These are phyloP conservation scores for Pangasianodon gigas DNA, from an alignment of 2,113 vertebrate species.

Conservation along the genomic window DNA sequence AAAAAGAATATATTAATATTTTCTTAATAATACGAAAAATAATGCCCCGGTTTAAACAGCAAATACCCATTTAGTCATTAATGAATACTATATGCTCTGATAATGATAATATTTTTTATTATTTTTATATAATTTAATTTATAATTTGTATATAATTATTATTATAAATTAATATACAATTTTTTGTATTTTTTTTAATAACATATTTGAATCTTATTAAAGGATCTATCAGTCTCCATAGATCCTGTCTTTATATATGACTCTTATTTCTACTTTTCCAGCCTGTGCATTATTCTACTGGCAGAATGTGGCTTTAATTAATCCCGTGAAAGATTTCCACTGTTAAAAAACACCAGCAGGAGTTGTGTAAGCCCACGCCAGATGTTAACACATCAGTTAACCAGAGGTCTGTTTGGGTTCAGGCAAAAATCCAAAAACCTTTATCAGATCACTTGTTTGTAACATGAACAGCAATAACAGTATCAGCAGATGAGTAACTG, in stretches of 20 bases:
- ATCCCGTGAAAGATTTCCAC: background rate
- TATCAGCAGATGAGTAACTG: background rate
- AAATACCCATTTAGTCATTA: too few relatives aligned
- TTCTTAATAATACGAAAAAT: background rate
- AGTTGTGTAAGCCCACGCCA: background rate
- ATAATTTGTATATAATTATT: too few relatives aligned
- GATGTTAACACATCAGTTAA: slow-evolving; percentile 31
- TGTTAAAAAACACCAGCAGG: background rate
- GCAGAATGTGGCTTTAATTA: slow-evolving; percentile 1
- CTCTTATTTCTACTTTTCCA: background rate
- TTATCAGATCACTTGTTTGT: slow-evolving; percentile 2
- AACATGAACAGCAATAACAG: slow-evolving; percentile 5
- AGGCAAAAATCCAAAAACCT: slow-evolving; percentile 10
- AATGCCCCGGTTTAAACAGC: too few relatives aligned
- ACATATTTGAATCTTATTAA: background rate
- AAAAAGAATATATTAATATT: background rate
- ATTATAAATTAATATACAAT: too few relatives aligned
- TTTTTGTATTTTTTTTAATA: too few relatives aligned
- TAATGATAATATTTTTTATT: background rate
- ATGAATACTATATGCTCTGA: too few relatives aligned
- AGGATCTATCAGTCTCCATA: slow-evolving; percentile 5
- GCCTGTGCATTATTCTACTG: background rate
- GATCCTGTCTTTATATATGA: background rate
- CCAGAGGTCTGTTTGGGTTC: slow-evolving; percentile 29
- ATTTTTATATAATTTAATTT: background rate